Conservation (phyloP, 1,140 invertebrate genomes). For the Sycobia sp. region DNA sequence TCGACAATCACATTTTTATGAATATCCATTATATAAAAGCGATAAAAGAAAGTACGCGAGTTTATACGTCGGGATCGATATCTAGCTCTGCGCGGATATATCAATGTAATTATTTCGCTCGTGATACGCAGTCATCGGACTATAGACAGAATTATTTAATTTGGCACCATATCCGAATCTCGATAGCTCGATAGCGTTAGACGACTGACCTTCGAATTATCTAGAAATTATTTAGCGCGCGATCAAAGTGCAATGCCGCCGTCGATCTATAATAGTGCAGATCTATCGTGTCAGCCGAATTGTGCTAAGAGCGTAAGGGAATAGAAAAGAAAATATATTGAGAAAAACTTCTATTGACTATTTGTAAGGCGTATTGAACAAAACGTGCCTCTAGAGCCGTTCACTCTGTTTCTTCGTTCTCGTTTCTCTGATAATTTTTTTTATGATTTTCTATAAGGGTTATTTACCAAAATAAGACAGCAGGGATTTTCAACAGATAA, state of each 20-base stretch:
- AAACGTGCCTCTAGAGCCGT: constrained; percentile 46
- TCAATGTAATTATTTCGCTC: too few relatives aligned
- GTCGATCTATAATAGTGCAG: constrained; percentile 45
- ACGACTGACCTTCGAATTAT: constrained; percentile 59
- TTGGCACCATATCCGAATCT: constrained; percentile 53
- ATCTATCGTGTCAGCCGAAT: constrained; percentile 41
- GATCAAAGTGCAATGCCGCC: constrained; percentile 42
- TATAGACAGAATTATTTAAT: constrained; percentile 32
- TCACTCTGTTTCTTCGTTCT: constrained; percentile 33
- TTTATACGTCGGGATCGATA: too few relatives aligned
- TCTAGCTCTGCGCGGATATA: too few relatives aligned
- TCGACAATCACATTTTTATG: too few relatives aligned
- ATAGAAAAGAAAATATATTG: neutral
- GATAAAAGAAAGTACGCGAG: too few relatives aligned
- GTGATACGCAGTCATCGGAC: too few relatives aligned
- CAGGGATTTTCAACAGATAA: neutral
- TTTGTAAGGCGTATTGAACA: constrained; percentile 15
- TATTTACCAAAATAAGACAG: neutral
- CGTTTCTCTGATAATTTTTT: too few relatives aligned
- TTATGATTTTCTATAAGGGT: constrained; percentile 8
- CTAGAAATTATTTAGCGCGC: constrained; percentile 32
- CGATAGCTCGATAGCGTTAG: constrained; percentile 58
- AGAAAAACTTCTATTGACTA: constrained; percentile 8
- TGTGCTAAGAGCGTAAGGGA: too few relatives aligned
- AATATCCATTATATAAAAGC: too few relatives aligned